Evolutionary conservation across 2,797 vertebrate genomes (phyloP).

Genomic region (Aratinga solstitialis): DNA sequence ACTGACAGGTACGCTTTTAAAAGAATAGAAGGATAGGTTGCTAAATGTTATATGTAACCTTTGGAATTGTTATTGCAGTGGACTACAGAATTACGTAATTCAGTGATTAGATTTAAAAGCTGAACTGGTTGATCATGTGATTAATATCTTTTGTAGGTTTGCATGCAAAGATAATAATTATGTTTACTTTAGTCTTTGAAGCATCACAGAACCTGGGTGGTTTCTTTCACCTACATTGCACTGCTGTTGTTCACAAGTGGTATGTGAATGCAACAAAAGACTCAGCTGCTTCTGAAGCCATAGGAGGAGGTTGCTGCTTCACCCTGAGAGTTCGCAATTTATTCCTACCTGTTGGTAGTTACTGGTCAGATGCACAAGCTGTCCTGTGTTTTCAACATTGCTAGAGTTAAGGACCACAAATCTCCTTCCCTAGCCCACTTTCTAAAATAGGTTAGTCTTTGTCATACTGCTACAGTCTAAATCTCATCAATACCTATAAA

Average conservation of each 20-base stretch:
- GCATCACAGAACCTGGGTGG: neutral
- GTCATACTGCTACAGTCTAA: neutral
- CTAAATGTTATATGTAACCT: neutral
- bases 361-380: neutral
- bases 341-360: neutral
- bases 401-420: neutral
- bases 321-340: fast-evolving
- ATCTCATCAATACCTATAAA: neutral
- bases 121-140: neutral
- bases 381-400: neutral
- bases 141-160: neutral
- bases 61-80: neutral
- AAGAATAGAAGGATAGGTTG: neutral
- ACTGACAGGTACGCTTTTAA: neutral
- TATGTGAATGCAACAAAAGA: neutral
- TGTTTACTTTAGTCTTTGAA: neutral
- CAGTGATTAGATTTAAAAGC: neutral
- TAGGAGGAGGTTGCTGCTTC: neutral
- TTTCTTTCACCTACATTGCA: neutral
- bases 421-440: conserved; percentile 17
- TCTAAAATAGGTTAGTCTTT: neutral
- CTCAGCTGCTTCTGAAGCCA: neutral
- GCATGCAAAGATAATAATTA: neutral
- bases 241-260: neutral
- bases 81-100: neutral